phyloP scores from a whole-genome alignment of 2,888 invertebrate species.

The Callyntrura sp. region DNA sequence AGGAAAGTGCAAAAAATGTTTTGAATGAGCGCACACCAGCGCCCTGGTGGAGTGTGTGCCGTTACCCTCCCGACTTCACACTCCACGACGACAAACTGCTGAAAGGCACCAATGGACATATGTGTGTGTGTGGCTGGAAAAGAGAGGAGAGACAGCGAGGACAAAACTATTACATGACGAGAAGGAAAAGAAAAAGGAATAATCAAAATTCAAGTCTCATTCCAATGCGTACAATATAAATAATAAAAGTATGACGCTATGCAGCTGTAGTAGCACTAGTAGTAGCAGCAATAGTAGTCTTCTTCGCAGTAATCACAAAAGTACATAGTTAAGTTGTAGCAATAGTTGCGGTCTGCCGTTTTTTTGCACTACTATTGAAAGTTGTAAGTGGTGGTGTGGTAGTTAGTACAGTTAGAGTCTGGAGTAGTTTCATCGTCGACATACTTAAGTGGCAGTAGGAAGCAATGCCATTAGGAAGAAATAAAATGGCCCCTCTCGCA shows the following conservation, averaged over 20 bases:
- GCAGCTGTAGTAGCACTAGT: conserved; percentile 9
- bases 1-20: conserved; percentile 12
- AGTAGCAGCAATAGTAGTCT: no score
- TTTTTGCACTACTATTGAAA: not conserved
- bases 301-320: not conserved
- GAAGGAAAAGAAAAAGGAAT: conserved; percentile 27
- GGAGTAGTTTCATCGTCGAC: not conserved
- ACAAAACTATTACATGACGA: not conserved
- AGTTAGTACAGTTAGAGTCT: not conserved
- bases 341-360: not conserved
- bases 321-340: no score
- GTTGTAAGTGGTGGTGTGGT: not conserved
- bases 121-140: not conserved
- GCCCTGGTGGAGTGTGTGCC: not conserved
- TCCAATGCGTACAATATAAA: conserved; percentile 59
- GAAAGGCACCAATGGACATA: no score
- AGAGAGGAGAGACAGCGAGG: not conserved
- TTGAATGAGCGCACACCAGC: not conserved
- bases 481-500: conserved; percentile 5
- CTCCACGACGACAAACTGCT: no score
- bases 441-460: not conserved
- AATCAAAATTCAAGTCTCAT: conserved; percentile 74
- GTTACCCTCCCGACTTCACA: no score
- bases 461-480: not conserved
- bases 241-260: conserved; percentile 47